Base-by-base conservation (phyloP, 2,888 invertebrate genomes). In the Pseudococcus longispinus region DNA sequence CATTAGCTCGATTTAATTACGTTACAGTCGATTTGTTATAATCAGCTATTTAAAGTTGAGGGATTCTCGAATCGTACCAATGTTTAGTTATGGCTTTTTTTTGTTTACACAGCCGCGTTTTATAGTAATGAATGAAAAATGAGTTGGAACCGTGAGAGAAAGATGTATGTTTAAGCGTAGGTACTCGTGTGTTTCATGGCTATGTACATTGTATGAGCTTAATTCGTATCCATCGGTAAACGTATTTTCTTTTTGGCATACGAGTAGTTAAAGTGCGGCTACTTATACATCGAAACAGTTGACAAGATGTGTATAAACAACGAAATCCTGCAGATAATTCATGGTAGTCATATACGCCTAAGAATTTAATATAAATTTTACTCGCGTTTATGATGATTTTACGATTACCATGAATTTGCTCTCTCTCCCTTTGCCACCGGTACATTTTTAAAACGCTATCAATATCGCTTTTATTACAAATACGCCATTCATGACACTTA, bases 41-140 rank as follows among this genome's bases (percentile, higher is more conserved):
- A 70, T 70, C 70, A 70, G 70, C 70, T 70, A 70, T 32, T 70
- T 70, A 70, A 51, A 9, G 37, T 4, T 37, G 8, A 26, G 26
- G 70, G 29, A 70, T 70, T 26, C 70, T 70, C 29, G 29, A 70
- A 26, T 26, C 29, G 70, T 29, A 70, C 29, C 8, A 15, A 29
- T 70, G 70, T 70, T 70, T 70, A 29, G 70, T 29, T 70, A 70
- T 29, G 70, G 70, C 70, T 70, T 29, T 37, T n/a, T 37, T 70
- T 70, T 70, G 29, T 70, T 70, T 70, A 70, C 29, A 70, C 70
- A 70, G 70, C 70, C 70, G 60, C 60, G 70, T 70, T 70, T 70
- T 70, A 70, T 70, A 26, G 70, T 70, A 70, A 70, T 70, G 70
- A 70, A 70, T 70, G 70, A 70, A 70, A 70, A 70, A 70, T 70